These are phyloP conservation scores for Alsophila aescularia DNA, from an alignment of 2,888 invertebrate species.

Conservation along the genomic window DNA sequence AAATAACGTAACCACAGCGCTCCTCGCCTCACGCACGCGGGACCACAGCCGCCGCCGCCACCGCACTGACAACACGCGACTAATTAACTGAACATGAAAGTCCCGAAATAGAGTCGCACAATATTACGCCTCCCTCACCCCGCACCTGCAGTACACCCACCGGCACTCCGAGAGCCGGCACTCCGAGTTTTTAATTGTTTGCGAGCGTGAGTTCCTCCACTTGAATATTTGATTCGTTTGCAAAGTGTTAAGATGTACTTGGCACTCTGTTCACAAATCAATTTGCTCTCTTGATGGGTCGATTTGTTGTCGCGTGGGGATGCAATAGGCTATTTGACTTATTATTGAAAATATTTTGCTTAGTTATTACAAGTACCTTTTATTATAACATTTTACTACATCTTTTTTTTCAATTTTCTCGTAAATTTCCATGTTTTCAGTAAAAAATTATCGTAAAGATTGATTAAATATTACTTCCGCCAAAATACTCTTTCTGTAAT, in stretches of 20 bases:
- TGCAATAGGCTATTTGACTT: no score
- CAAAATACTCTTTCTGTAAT: no score
- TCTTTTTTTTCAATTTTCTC: no score
- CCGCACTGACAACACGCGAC: background rate
- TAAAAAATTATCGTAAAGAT: no score
- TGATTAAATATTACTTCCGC: no score
- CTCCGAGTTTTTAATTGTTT: slow-evolving; percentile 13
- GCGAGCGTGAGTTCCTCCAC: background rate
- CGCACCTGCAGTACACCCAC: background rate
- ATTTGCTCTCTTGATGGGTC: slow-evolving; percentile 5
- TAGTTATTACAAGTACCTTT: no score
- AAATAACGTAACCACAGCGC: no score
- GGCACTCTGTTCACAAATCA: slow-evolving; percentile 9
- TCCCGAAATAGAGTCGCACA: slow-evolving; percentile 6
- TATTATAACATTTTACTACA: no score
- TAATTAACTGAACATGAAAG: slow-evolving; percentile 14
- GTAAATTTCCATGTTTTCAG: no score
- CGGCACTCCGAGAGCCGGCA: background rate
- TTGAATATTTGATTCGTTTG: slow-evolving; percentile 4
- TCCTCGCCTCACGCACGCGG: no score
- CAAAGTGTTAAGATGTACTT: slow-evolving; percentile 13
- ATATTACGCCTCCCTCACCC: background rate
- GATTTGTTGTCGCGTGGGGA: background rate
- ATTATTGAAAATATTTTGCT: no score
- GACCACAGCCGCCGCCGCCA: no score